A percentile compares a stretch with the other conserved stretches of the same genome.
phyloP scores from a whole-genome alignment of 2,113 vertebrate species.

The Pangasianodon gigas region DNA sequence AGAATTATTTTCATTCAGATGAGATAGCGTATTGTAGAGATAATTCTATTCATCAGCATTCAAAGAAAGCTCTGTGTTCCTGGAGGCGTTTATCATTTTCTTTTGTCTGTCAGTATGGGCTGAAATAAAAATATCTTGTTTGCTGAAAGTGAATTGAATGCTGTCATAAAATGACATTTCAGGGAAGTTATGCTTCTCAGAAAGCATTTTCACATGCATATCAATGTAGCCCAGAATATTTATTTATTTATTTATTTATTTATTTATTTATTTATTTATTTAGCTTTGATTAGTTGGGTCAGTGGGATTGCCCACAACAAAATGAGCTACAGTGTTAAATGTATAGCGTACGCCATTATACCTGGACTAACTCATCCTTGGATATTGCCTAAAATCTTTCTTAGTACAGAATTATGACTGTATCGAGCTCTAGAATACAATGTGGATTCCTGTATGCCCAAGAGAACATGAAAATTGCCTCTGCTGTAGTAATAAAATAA shows the following conservation, averaged over 20 bases:
- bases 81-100: constrained; percentile 42
- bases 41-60: constrained; percentile 51
- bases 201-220: background rate
- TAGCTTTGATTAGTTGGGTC: background rate
- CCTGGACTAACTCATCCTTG: background rate
- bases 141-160: constrained; percentile 16
- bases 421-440: constrained; percentile 8
- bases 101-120: constrained; percentile 14
- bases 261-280: background rate
- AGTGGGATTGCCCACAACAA: background rate
- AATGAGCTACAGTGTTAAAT: background rate
- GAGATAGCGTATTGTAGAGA: constrained; percentile 49
- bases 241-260: background rate
- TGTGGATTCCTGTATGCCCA: constrained; percentile 36
- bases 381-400: background rate
- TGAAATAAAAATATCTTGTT: constrained; percentile 9
- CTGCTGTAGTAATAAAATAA: constrained; percentile 52
- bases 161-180: background rate
- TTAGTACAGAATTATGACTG: background rate
- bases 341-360: background rate
- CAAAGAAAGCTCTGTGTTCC: constrained; percentile 29
- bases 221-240: background rate
- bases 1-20: constrained; percentile 48
- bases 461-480: constrained; percentile 39
- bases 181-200: background rate